A percentile compares a stretch with the other conserved stretches of the same genome.
Conservation (phyloP, 2,113 vertebrate genomes). For the Neopipo cinnamomea region DNA sequence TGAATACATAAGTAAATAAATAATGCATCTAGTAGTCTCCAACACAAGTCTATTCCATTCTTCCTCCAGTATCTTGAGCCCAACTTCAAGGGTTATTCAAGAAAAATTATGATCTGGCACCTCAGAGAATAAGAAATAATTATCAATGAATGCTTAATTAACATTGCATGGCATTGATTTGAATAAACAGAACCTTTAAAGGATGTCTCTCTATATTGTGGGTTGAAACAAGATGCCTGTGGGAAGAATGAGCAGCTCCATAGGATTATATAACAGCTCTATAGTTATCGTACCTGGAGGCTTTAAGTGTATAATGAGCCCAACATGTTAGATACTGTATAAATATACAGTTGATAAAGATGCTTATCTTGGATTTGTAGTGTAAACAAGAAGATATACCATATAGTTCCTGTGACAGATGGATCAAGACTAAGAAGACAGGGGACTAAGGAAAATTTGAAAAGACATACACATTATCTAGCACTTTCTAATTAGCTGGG, state of each 20-base stretch:
- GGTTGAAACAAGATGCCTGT: not conserved
- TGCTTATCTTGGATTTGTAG: conserved; percentile 17
- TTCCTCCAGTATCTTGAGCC: not conserved
- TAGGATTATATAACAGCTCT: not conserved
- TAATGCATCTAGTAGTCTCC: not conserved
- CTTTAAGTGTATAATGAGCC: not conserved
- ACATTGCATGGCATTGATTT: conserved; percentile 17
- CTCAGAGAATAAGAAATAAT: not conserved
- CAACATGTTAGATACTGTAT: not conserved
- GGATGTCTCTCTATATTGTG: not conserved
- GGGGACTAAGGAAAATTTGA: not conserved
- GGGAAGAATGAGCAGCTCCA: not conserved
- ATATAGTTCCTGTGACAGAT: not conserved
- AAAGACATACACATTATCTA: not conserved
- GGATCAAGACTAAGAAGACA: not conserved
- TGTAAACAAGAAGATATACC: not conserved
- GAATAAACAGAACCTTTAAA: not conserved
- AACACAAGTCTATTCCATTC: not conserved
- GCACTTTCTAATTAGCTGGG: not conserved
- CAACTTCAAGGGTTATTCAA: not conserved
- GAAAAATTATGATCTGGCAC: not conserved
- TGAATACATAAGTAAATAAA: not conserved
- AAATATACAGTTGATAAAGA: conserved; percentile 5
- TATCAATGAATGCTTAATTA: conserved; percentile 49
- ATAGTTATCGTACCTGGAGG: not conserved